Base-by-base conservation (phyloP, 2,888 invertebrate species). In the Drosophila hamatofila region DNA sequence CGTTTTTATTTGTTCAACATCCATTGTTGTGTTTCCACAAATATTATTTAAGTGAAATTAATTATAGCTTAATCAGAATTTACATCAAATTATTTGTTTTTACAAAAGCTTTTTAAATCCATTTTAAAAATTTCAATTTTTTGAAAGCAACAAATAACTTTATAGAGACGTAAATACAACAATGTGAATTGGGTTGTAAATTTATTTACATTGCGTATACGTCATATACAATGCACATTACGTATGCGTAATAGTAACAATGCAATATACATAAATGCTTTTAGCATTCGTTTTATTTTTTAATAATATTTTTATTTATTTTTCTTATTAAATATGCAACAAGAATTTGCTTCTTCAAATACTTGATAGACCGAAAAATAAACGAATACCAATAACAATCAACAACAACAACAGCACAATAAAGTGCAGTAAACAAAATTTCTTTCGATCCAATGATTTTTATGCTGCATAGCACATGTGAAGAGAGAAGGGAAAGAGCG, bases 291-390 rank as follows among this genome's bases (percentile, higher is more conserved):
- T 12, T 37, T 37, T 25, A n/a, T n/a, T 18, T 9, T 27, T 48
- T 41, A 9, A 30, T 27, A 5, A 18, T 25, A 48, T 41, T 35
- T 37, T 48, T 48, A 60, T 52, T 55, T 54, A 30, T 46, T 54
- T 21, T 21, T 23, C 12, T 42, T 18, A 42, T 83, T 54, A 76
- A 78, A 68, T 63, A 78, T 83, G 62, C 76, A 78, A 66, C 25
- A 69, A 63, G 41, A 52, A 60, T 71, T 74, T 48, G 70, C 56
- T 72, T 44, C 62, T 71, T 58, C 70, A 57, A 72, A 72, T 72
- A 75, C 62, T 84, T 68, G 68, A 75, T 73, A 55, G 25, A 42
- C 81, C 70, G 49, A 64, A 61, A 85, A 76, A 76, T 72, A 73
- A 78, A 68, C 64, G 37, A 48, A 54, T 51, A 21, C 62, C 54